Base-by-base conservation (phyloP, 2,797 vertebrate genomes). In the Myotis vivesi region DNA sequence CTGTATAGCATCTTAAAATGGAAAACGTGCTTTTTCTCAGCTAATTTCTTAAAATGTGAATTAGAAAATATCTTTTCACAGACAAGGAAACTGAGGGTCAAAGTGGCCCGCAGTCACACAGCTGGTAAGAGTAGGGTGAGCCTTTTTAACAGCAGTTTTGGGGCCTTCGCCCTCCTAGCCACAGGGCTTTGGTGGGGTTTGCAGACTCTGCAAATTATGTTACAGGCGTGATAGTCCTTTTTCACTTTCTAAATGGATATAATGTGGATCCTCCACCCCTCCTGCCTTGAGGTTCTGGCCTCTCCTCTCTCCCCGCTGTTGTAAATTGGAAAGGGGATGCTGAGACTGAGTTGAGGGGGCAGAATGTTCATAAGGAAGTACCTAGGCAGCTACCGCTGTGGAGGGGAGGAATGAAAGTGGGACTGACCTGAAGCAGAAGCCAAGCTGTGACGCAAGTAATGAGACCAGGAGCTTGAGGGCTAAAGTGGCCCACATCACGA, bases 31-130 rank as follows among this genome's bases (percentile, higher is more conserved):
- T 71, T 86, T 81, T 92, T 36, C 36, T 75, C 77, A 82, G 46
- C 57, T 30, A 57, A 55, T n/a, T 93, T 30, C 82, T 79, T 90
- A 73, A 95, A 91, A 59, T 71, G 41, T 69, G 53, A 92, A 44
- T 85, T 83, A 23, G 66, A 30, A 69, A 44, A 36, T 87, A 16
- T 23, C 17, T 20, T 79, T 59, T 46, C 51, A 73, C 16, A 80
- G 28, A 71, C 20, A 10, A 6, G 33, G 16, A 87, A 75, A 81
- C 33, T 17, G 53, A 59, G 49, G 33, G 30, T 66, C 64, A 25
- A 0, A 55, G 59, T 36, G 82, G 44, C 44, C 69, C 30, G 16
- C 6, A 3, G 20, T 77, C 53, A 59, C 41, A 23, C 4, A 80
- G 30, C 75, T 25, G 20, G 5, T 30, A 8, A 17, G 20, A 49